A percentile compares a stretch with the other conserved stretches of the same genome.
Conservation (phyloP, 1,140 invertebrate genomes). For the Harlomillsia oculata region DNA sequence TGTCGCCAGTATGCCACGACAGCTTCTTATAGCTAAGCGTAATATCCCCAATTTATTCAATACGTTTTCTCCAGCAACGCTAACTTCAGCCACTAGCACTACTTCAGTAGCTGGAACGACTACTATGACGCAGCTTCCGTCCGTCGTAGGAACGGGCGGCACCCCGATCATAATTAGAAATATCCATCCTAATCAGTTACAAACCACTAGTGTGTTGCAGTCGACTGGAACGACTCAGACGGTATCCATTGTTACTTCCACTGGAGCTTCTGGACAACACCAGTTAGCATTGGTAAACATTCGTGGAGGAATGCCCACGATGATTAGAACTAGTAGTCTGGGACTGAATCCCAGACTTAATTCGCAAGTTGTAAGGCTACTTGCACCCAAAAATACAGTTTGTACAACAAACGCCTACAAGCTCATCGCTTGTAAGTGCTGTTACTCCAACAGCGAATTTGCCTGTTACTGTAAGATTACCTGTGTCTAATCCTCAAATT, state of each 20-base stretch:
- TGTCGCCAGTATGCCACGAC: constrained; percentile 12
- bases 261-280: background rate
- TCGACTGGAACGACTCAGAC: background rate
- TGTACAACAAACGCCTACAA: constrained; percentile 12
- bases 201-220: background rate
- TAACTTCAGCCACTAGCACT: background rate
- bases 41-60: constrained; percentile 20
- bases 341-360: constrained; percentile 2
- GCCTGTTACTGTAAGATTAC: constrained; percentile 25
- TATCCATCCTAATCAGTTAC: constrained; percentile 2
- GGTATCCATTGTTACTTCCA: background rate
- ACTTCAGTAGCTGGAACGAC: background rate
- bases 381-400: constrained; percentile 23
- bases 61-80: background rate
- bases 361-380: constrained; percentile 26
- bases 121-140: constrained; percentile 5
- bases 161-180: constrained; percentile 11
- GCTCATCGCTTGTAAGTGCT: too few species aligned
- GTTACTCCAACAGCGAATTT: constrained; percentile 7
- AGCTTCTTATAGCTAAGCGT: constrained; percentile 22
- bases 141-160: background rate
- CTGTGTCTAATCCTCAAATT: constrained; percentile 7
- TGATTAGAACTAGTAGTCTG: background rate
- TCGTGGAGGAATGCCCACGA: constrained; percentile 3
- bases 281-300: constrained; percentile 15